Evolutionary conservation across 2,797 vertebrate genomes (phyloP).

Genomic region (Galaxias olidus): DNA sequence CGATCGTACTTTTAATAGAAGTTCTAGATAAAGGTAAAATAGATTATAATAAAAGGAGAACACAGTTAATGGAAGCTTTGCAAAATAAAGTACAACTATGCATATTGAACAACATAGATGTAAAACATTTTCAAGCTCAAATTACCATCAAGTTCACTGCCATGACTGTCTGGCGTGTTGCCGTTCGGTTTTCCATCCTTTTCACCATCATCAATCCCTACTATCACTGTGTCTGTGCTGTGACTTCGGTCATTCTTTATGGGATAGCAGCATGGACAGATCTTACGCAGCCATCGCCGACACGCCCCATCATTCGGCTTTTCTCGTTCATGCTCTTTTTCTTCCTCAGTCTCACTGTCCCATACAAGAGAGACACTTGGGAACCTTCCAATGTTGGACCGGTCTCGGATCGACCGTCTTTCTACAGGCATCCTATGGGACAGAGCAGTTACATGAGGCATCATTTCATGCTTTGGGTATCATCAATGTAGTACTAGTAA

Average conservation of each 20-base stretch:
- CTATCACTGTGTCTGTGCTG: constrained; percentile 37
- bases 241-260: constrained; percentile 8
- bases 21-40: constrained; percentile 56
- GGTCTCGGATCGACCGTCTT: constrained; percentile 43
- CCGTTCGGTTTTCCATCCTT: not conserved
- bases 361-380: constrained; percentile 53
- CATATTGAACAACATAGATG: too few species aligned
- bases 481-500: not conserved
- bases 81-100: too few species aligned
- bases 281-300: constrained; percentile 49
- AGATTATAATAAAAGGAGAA: too few species aligned
- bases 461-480: not conserved
- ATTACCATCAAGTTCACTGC: constrained; percentile 50
- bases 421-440: constrained; percentile 61
- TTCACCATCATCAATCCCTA: not conserved
- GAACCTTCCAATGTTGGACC: constrained; percentile 67
- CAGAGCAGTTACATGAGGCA: not conserved
- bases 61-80: too few species aligned
- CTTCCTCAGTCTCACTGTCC: constrained; percentile 34
- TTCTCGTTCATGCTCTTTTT: constrained; percentile 21
- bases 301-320: constrained; percentile 34
- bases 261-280: constrained; percentile 56
- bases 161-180: constrained; percentile 28
- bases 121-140: too few species aligned
- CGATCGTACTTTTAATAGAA: constrained; percentile 73